Percentiles rank a stretch among this genome's conserved stretches.
Conservation (phyloP, 2,113 vertebrate species). For the Cyanistes caeruleus region DNA sequence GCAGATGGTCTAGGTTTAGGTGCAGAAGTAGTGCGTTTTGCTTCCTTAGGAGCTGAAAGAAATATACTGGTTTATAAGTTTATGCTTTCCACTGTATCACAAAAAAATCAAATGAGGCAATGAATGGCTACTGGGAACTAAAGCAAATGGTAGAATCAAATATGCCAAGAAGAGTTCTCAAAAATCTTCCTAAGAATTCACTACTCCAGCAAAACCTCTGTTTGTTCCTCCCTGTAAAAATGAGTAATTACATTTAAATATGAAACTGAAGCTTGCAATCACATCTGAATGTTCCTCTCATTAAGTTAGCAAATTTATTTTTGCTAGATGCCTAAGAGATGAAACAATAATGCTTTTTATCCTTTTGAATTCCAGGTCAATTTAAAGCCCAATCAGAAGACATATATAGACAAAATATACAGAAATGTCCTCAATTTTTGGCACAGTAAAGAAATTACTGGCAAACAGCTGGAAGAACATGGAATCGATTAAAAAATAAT, state of each 20-base stretch:
- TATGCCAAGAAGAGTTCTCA: background rate
- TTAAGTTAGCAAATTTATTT: background rate
- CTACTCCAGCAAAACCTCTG: background rate
- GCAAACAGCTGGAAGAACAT: background rate
- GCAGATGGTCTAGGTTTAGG: constrained; percentile 67
- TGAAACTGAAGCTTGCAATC: background rate
- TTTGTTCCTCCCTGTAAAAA: background rate
- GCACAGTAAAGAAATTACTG: background rate
- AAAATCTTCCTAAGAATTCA: background rate
- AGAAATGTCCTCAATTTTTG: background rate
- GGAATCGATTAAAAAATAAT: background rate
- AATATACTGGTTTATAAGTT: constrained; percentile 44
- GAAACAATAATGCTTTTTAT: background rate
- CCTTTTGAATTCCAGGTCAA: background rate
- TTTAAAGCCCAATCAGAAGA: background rate
- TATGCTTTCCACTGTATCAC: background rate
- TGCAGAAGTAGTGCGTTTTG: constrained; percentile 61
- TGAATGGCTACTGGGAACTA: background rate
- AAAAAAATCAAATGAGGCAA: background rate
- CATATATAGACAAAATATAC: background rate
- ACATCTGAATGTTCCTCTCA: background rate
- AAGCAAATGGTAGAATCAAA: background rate
- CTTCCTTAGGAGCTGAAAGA: constrained; percentile 77
- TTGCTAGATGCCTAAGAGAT: background rate
- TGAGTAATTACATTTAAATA: background rate